Percentiles rank a stretch among this genome's conserved stretches.
phyloP scores from a whole-genome alignment of 2,888 invertebrate genomes.

The Scaptomyza polygonia region DNA sequence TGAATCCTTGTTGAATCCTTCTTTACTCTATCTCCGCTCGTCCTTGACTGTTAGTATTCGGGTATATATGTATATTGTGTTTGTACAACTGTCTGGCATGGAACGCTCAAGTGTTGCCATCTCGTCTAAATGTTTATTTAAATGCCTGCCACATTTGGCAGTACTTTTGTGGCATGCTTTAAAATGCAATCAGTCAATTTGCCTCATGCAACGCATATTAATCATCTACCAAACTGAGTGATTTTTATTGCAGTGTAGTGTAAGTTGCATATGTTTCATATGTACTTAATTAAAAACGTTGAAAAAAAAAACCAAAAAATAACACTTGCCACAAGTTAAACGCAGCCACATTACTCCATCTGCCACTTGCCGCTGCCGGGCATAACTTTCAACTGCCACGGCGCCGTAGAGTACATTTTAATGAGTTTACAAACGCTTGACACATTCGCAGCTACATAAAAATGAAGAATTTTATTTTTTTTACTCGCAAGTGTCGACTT shows the following conservation, averaged over 20 bases:
- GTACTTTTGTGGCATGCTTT: constrained; percentile 55
- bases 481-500: neutral
- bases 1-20: constrained; percentile 16
- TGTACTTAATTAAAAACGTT: constrained; percentile 60
- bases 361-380: constrained; percentile 24
- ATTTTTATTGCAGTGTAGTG: constrained; percentile 17
- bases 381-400: constrained; percentile 63
- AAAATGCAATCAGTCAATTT: constrained; percentile 58
- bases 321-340: constrained; percentile 27
- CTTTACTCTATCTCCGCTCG: constrained; percentile 13
- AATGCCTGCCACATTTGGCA: constrained; percentile 68
- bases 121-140: constrained; percentile 71
- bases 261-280: constrained; percentile 3
- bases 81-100: constrained; percentile 65
- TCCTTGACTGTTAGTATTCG: constrained; percentile 58
- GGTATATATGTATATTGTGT: constrained; percentile 29
- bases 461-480: constrained; percentile 24
- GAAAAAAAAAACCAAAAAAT: neutral
- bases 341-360: constrained; percentile 29
- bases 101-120: constrained; percentile 53
- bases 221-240: constrained; percentile 47
- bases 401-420: constrained; percentile 61
- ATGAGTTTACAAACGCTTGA: constrained; percentile 78
- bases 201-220: constrained; percentile 35
- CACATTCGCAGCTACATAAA: constrained; percentile 72